Evolutionary conservation across 2,888 invertebrate genomes (phyloP).

Genomic region (Catocala sponsa): DNA sequence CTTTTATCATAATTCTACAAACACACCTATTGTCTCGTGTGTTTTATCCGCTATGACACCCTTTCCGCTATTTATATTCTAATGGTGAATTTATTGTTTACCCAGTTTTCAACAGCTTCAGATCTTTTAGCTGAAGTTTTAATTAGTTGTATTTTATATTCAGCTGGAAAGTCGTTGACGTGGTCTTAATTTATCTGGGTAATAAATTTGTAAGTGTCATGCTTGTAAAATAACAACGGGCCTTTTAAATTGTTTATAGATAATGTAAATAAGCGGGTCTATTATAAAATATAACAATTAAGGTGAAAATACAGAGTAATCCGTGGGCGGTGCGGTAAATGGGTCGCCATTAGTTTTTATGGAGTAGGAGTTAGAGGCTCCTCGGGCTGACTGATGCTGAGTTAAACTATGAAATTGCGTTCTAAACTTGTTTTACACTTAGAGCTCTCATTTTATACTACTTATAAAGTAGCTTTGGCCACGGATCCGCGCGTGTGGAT

Average conservation of each 20-base stretch:
- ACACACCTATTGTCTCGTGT: slow-evolving; percentile 35
- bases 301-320: slow-evolving; percentile 48
- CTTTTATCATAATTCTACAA: slow-evolving; percentile 43
- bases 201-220: slow-evolving; percentile 2
- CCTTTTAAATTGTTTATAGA: slow-evolving; percentile 8
- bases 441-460: slow-evolving; percentile 24
- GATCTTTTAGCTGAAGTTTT: neutral
- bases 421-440: slow-evolving; percentile 48
- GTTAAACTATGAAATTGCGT: slow-evolving; percentile 60
- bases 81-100: slow-evolving; percentile 14
- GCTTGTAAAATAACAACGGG: neutral
- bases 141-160: slow-evolving; percentile 6
- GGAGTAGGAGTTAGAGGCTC: slow-evolving; percentile 59
- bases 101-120: neutral
- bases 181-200: slow-evolving; percentile 7
- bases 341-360: slow-evolving; percentile 72
- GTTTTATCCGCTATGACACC: slow-evolving; percentile 31
- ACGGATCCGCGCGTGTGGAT: slow-evolving; percentile 3
- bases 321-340: slow-evolving; percentile 55
- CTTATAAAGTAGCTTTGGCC: slow-evolving; percentile 9
- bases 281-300: slow-evolving; percentile 45
- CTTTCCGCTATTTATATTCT: slow-evolving; percentile 18
- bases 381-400: slow-evolving; percentile 51
- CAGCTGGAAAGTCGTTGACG: neutral
- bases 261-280: slow-evolving; percentile 21